Conservation (phyloP, 2,113 vertebrate genomes). For the Vireo altiloquus region DNA sequence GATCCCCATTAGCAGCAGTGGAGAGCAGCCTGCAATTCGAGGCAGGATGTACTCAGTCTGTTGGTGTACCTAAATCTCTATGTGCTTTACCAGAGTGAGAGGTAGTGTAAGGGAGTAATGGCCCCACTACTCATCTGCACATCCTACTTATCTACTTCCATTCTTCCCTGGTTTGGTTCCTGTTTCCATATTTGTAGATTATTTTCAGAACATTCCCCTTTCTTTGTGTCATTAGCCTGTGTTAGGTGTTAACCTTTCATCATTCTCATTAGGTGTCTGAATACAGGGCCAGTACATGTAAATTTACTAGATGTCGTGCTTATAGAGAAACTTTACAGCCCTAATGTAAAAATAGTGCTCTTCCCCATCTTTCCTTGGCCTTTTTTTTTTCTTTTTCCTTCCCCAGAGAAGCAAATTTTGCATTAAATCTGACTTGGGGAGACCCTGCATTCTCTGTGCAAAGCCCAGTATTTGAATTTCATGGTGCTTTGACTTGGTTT, state of each 20-base stretch:
- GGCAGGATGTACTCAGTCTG: not conserved
- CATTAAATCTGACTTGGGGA: not conserved
- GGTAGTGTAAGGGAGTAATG: not conserved
- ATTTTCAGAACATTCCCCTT: not conserved
- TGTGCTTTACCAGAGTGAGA: not conserved
- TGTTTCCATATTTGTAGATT: not conserved
- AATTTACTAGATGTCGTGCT: not conserved
- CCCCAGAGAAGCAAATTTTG: not conserved
- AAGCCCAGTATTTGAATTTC: not conserved
- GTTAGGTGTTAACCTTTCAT: not conserved
- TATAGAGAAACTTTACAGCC: not conserved
- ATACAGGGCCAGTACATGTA: not conserved
- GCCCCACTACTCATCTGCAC: not conserved
- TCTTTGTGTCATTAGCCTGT: not conserved
- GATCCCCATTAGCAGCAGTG: rapidly evolving
- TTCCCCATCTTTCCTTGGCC: not conserved
- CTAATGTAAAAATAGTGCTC: not conserved
- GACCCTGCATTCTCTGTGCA: not conserved
- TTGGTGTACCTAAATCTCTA: not conserved
- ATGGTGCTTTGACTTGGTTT: not conserved
- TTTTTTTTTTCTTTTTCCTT: not conserved
- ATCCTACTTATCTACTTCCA: not conserved
- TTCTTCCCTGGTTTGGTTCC: not conserved
- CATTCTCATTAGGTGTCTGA: not conserved
- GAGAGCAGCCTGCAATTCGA: not conserved